Evolutionary conservation across 2,113 vertebrate species (phyloP), one percentile per base, ranked within the genome.

Genomic region (Syngnathus typhle): DNA sequence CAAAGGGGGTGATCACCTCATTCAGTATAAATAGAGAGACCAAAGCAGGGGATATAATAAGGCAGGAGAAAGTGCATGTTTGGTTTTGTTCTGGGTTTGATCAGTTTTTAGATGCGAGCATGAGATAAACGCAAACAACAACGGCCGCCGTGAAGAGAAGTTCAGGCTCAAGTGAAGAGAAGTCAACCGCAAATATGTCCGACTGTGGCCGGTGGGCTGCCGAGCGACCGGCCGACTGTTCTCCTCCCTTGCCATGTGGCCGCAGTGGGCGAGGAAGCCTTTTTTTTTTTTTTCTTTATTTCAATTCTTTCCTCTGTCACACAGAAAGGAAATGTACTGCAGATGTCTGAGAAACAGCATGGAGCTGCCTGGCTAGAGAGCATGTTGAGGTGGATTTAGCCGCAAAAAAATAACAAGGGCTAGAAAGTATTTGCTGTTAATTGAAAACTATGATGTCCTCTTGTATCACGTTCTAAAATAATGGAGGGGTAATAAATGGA

Each of bases 131-230:
- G n/a, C 66, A 58, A 44, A 49, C 69, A 64, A 67, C 54, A 69
- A 69, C 70, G 62, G 73, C 64, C 66, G 38, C 56, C 47, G 54
- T 68, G 79, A 69, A 63, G 54, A 70, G 80, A 37, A 43, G 19
- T 73, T 78, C 72, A 83, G 85, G 85, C 81, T 79, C 75, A 75
- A 85, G 78, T 60, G 10, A 80, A 77, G 88, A 84, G 85, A 87
- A 78, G 80, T 64, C 41, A 79, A 89, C 91, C 91, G 90, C 91
- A 92, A 91, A 87, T 87, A 92, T 92, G 89, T 82, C 79, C 77
- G 78, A 81, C 87, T 88, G 85, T 67, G 88, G 88, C 88, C 82
- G 82, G 73, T 74, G 87, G 87, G 88, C 84, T 90, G 88, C 90
- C 84, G 85, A 88, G 85, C 27, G 85, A 88, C 85, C 23, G 23